Evolutionary conservation across 2,797 vertebrate species (phyloP).

Genomic region (Mico argentatus): DNA sequence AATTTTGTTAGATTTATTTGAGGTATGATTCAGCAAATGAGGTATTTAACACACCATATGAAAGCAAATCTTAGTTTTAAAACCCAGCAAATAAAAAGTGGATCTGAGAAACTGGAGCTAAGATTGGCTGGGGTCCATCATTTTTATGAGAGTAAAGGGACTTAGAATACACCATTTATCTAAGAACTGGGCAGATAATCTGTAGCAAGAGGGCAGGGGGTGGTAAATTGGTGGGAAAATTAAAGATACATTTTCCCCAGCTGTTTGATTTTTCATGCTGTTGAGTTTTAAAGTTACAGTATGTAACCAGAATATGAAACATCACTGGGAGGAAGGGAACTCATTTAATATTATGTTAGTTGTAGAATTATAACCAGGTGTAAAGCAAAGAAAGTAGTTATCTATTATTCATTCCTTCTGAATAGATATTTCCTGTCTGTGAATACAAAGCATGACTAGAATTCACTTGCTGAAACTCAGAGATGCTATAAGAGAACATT

Average conservation of each 20-base stretch:
- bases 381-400: slow-evolving; percentile 80
- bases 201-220: slow-evolving; percentile 50
- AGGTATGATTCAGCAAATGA: slow-evolving; percentile 55
- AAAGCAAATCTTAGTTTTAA: slow-evolving; percentile 49
- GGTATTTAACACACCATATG: slow-evolving; percentile 49
- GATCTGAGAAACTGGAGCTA: slow-evolving; percentile 22
- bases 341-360: slow-evolving; percentile 75
- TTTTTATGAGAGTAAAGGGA: slow-evolving; percentile 48
- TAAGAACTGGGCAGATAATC: slow-evolving; percentile 58
- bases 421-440: slow-evolving; percentile 76
- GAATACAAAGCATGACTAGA: slow-evolving; percentile 75
- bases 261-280: slow-evolving; percentile 71
- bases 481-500: slow-evolving; percentile 54
- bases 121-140: slow-evolving; percentile 49
- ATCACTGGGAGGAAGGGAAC: slow-evolving; percentile 57
- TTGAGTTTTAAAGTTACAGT: slow-evolving; percentile 71
- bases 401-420: slow-evolving; percentile 81
- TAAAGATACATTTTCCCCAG: slow-evolving; percentile 71
- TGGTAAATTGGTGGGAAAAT: slow-evolving; percentile 68
- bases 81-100: slow-evolving; percentile 63
- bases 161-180: slow-evolving; percentile 55
- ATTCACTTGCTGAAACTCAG: slow-evolving; percentile 66
- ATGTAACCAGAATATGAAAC: slow-evolving; percentile 66
- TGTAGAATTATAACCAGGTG: slow-evolving; percentile 78
- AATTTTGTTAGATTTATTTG: slow-evolving; percentile 59